Conservation (phyloP, 2,888 invertebrate genomes). For the Himalopsyche anomala region DNA sequence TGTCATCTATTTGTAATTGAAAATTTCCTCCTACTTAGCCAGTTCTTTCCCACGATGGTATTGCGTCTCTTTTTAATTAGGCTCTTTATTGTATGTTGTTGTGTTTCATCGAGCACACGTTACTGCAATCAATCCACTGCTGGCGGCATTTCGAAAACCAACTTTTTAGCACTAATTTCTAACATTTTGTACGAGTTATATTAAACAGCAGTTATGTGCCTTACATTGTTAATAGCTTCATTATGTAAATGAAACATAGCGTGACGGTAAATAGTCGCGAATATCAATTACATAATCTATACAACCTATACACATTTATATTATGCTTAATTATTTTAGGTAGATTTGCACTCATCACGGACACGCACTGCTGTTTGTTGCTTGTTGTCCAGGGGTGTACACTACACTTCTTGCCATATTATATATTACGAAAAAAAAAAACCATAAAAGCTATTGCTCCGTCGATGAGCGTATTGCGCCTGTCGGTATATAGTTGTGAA, state of each 20-base stretch:
- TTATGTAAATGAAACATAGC: constrained; percentile 56
- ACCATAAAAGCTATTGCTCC: no score
- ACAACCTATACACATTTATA: constrained; percentile 19
- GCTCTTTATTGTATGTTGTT: background rate
- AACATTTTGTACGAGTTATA: constrained; percentile 35
- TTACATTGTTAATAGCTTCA: constrained; percentile 46
- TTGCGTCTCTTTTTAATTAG: background rate
- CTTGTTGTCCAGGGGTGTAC: background rate
- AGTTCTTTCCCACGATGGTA: background rate
- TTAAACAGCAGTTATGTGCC: constrained; percentile 2
- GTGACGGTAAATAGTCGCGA: constrained; percentile 56
- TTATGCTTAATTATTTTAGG: constrained; percentile 9
- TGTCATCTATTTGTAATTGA: no score
- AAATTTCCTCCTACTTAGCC: no score
- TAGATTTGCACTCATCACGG: constrained; percentile 18
- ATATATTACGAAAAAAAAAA: no score
- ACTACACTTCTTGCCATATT: background rate
- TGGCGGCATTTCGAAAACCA: constrained; percentile 26
- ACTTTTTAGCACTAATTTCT: constrained; percentile 15
- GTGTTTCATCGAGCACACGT: background rate
- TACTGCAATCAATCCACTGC: constrained; percentile 28
- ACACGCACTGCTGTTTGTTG: constrained; percentile 37
- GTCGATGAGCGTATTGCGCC: no score
- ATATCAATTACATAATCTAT: constrained; percentile 58
- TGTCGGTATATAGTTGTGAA: no score